These are phyloP conservation scores for Habropoda laboriosa DNA, from an alignment of 1,140 invertebrate species.

Conservation along the genomic window DNA sequence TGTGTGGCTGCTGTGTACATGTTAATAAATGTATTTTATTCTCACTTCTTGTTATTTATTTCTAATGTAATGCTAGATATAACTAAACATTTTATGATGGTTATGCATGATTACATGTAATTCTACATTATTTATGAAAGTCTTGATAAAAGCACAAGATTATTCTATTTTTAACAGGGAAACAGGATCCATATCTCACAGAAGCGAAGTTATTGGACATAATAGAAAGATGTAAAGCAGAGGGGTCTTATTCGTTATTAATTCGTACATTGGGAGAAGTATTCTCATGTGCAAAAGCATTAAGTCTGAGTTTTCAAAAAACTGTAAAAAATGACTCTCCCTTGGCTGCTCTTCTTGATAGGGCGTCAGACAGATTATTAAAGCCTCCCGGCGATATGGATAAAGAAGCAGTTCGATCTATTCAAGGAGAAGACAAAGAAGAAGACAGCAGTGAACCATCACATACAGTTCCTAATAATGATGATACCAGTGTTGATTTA, in stretches of 20 bases:
- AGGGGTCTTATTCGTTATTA: constrained; percentile 85
- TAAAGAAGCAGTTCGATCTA: constrained; percentile 86
- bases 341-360: constrained; percentile 80
- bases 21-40: constrained; percentile 45
- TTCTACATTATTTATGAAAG: neutral
- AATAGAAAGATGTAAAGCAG: constrained; percentile 85
- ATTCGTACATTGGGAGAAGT: constrained; percentile 87
- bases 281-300: constrained; percentile 87
- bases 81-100: neutral
- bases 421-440: constrained; percentile 93
- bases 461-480: constrained; percentile 80
- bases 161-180: constrained; percentile 69
- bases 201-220: constrained; percentile 86
- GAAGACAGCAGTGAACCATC: constrained; percentile 86
- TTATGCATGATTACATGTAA: neutral
- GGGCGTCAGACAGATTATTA: constrained; percentile 77
- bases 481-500: constrained; percentile 84
- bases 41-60: constrained; percentile 37
- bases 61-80: neutral
- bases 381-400: constrained; percentile 81
- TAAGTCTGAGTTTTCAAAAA: constrained; percentile 87
- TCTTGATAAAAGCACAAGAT: constrained; percentile 15
- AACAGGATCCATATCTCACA: constrained; percentile 84
- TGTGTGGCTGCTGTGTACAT: constrained; percentile 42
- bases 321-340: constrained; percentile 79